Evolutionary conservation across 1,140 invertebrate species (phyloP), one percentile per base, ranked within the genome.

Genomic region (Euura lappo): DNA sequence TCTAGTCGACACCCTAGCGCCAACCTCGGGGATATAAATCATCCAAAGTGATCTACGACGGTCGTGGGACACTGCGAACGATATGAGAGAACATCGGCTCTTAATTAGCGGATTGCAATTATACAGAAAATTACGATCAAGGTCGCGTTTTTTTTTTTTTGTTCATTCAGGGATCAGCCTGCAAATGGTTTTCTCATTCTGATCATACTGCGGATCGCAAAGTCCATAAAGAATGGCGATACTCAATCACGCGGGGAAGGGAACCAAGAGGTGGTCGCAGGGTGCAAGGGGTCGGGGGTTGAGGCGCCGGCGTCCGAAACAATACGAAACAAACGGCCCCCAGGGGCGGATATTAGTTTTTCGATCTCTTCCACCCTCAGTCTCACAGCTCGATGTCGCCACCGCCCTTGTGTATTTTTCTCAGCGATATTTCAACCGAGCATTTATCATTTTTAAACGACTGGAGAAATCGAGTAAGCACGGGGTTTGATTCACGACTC

Each of bases 401-500:
- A 45, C 67, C 70, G 60, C 74, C 44, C 67, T 65, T 69, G 70
- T 75, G 78, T 80, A 85, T 84, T 85, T 86, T 84, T 85, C 85
- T 85, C 83, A 85, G 81, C 83, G 79, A 85, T 83, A 83, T 81
- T 79, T 78, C 77, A 68, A 77, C 74, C 47, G 77, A 73, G 81
- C 84, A 86, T 86, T 85, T 86, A 86, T 86, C 85, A 86, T 80
- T 84, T 85, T 83, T 81, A 83, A 85, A 85, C 81, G 80, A 80
- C 77, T 72, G 76, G 79, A 83, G 77, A n/a, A 60, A 60, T 60
- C 51, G 51, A 60, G 51, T 60, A 60, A 60, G 51, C 51, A 60
- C 51, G 8, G 51, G 51, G 13, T 60, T 60, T 60, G 51, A 60
- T 60, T 60, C 51, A 60, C 51, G 51, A 60, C 51, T 60, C 13